A percentile compares a stretch with the other conserved stretches of the same genome.
phyloP scores from a whole-genome alignment of 1,140 invertebrate species.

The Zaprionus vittiger region DNA sequence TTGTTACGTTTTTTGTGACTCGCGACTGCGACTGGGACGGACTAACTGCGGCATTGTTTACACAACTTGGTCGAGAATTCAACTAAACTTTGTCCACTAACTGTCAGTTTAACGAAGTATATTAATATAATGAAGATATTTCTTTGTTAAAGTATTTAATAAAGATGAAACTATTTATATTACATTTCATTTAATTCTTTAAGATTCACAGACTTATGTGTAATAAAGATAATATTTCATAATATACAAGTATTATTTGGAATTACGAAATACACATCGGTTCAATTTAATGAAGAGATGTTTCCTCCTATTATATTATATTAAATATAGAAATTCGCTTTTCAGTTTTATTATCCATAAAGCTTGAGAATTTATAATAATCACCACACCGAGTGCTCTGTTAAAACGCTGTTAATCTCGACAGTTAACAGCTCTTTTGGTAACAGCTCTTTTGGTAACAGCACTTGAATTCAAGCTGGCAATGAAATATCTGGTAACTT shows the following conservation, averaged over 20 bases:
- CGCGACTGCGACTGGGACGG: slow-evolving; percentile 15
- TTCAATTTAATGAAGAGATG: too few species aligned
- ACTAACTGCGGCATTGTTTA: slow-evolving; percentile 12
- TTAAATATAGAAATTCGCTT: too few species aligned
- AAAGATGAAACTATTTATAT: too few species aligned
- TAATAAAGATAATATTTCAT: too few species aligned
- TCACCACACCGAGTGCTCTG: neutral
- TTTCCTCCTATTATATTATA: too few species aligned
- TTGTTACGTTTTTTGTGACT: slow-evolving; percentile 37
- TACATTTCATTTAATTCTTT: too few species aligned
- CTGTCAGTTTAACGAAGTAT: neutral
- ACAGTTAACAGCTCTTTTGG: neutral
- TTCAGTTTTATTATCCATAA: too few species aligned
- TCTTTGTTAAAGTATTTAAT: too few species aligned
- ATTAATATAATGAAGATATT: neutral
- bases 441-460: neutral
- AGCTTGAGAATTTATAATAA: neutral
- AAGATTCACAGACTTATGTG: too few species aligned
- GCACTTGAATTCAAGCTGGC: neutral
- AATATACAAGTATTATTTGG: too few species aligned
- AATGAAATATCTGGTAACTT: neutral
- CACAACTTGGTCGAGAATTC: slow-evolving; percentile 3
- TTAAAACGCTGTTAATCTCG: neutral
- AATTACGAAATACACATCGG: too few species aligned
- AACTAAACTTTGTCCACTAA: slow-evolving; percentile 1